These are phyloP conservation scores for Serranus cabrilla DNA, from an alignment of 2,797 vertebrate genomes.

Conservation along the genomic window DNA sequence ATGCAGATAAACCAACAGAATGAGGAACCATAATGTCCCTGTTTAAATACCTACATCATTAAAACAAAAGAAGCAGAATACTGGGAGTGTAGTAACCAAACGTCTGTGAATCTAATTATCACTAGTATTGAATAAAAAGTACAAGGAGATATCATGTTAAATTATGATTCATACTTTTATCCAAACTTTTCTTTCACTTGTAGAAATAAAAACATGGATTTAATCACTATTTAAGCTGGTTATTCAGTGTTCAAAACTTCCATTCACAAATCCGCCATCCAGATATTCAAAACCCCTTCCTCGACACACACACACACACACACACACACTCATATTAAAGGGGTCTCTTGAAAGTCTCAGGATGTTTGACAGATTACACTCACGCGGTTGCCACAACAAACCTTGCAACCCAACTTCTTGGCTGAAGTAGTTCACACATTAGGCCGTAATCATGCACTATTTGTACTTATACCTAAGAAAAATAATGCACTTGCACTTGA, in stretches of 20 bases:
- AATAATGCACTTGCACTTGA: neutral
- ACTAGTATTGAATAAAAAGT: neutral
- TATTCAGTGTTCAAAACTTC: neutral
- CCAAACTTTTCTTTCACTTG: neutral
- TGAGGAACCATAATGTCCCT: too few relatives aligned
- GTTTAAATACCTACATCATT: too few relatives aligned
- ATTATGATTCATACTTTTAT: neutral
- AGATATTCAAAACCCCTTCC: conserved; percentile 2
- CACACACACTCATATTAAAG: conserved; percentile 23
- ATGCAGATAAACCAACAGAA: neutral
- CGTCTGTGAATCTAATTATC: neutral
- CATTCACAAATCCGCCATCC: conserved; percentile 1
- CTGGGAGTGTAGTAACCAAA: neutral
- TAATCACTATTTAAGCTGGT: neutral
- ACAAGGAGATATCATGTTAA: neutral
- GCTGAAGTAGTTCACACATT: neutral
- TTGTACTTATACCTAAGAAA: too few relatives aligned
- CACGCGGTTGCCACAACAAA: conserved; percentile 64
- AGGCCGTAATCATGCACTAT: too few relatives aligned
- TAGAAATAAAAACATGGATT: neutral
- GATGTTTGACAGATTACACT: conserved; percentile 49
- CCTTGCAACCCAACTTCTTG: conserved; percentile 27
- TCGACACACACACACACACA: conserved; percentile 24
- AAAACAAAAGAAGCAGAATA: neutral
- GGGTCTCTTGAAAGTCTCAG: conserved; percentile 36